Evolutionary conservation across 2,113 vertebrate genomes (phyloP), one percentile per base, ranked within the genome.

Genomic region (Mystacornis crossleyi): DNA sequence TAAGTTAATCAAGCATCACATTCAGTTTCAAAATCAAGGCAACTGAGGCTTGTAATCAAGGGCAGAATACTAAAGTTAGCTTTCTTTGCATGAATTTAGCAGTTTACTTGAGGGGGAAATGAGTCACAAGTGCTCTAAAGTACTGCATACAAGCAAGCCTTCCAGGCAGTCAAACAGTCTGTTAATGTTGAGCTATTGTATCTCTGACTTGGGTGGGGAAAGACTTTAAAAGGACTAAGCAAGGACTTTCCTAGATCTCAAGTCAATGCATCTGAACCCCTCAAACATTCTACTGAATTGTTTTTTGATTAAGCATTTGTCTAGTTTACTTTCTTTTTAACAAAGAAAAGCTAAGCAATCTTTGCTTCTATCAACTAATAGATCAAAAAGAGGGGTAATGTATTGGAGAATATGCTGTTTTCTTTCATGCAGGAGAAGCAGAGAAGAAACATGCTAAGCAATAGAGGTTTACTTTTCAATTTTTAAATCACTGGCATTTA

Each of bases 1-100:
- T 6, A 36, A 90, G 90, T 94, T 93, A 95, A 92, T 93, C 69
- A 93, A 94, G 95, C 93, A 90, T 75, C 75, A 81, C 20, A 42
- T 81, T 83, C 67, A 61, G 21, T 71, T 96, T 92, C 67, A 86
- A 81, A 90, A 86, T 81, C 61, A 81, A 93, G 55, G 47, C 58
- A 88, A 88, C 33, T 85, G 81, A 90, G 48, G 62, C 73, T 91
- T 84, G 38, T 65, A 85, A 93, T 64, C 40, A 89, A 93, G 86
- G 72, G 36, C 75, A 71, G 72, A 36, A 80, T 18, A 89, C 34
- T 83, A 13, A 90, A 94, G 90, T 89, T 96, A 94, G 92, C 43
- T 86, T 83, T 88, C 71, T 83, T 83, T 60, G 77, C 60, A 71
- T 65, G 47, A 80, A 66, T 81, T 74, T 50, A 93, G 85, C 90